A percentile compares a stretch with the other conserved stretches of the same genome.
Conservation (phyloP, 1,140 invertebrate species). For the Drosophila neocordata region DNA sequence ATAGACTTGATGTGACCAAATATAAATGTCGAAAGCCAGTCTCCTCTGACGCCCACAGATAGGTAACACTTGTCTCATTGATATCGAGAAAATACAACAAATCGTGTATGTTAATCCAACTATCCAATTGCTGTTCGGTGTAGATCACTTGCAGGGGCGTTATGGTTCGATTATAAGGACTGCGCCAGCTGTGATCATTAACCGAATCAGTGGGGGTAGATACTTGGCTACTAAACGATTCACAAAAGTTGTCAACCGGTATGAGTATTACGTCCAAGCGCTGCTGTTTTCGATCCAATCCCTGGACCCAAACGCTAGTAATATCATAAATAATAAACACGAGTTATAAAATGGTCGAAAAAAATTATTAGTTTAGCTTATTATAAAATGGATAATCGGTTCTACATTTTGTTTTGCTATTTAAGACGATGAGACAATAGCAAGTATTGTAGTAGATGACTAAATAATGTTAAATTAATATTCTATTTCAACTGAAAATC, state of each 20-base stretch:
- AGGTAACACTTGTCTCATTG: slow-evolving; percentile 85
- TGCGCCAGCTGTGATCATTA: slow-evolving; percentile 81
- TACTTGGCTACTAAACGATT: slow-evolving; percentile 85
- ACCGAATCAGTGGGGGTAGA: slow-evolving; percentile 84
- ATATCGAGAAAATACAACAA: slow-evolving; percentile 91
- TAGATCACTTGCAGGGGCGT: slow-evolving; percentile 85
- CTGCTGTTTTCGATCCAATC: slow-evolving; percentile 93
- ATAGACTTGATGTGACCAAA: slow-evolving; percentile 84
- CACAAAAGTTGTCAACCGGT: slow-evolving; percentile 89
- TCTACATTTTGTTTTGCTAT: no score
- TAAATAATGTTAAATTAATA: no score
- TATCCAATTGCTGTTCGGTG: slow-evolving; percentile 88
- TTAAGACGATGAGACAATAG: no score
- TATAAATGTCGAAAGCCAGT: slow-evolving; percentile 96
- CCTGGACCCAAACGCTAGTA: slow-evolving; percentile 93
- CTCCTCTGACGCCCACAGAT: slow-evolving; percentile 97
- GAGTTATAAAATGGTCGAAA: no score
- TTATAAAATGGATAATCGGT: no score
- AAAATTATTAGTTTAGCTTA: neutral
- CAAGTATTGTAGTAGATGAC: no score
- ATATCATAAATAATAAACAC: no score
- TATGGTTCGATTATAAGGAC: slow-evolving; percentile 69
- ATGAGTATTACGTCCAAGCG: slow-evolving; percentile 89
- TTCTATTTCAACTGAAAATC: no score
- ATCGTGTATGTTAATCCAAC: slow-evolving; percentile 97